Percentiles rank a stretch among this genome's conserved stretches.
Conservation (phyloP, 1,140 invertebrate genomes). For the Drosophila paulistorum region DNA sequence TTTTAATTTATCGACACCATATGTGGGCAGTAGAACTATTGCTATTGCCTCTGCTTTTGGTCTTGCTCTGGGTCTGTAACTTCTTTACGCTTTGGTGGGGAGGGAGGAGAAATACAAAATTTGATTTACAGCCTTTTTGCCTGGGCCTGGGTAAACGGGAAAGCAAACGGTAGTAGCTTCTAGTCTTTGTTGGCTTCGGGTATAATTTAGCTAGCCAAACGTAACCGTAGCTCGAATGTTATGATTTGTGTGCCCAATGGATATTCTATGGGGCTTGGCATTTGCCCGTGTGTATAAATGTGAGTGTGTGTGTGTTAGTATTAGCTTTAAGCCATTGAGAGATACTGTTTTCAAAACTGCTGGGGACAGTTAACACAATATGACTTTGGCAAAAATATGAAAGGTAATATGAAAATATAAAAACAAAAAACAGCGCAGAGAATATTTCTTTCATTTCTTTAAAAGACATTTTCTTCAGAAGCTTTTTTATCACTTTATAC, state of each 20-base stretch:
- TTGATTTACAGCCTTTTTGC: slow-evolving; percentile 77
- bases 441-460: too few species aligned
- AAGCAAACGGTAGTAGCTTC: slow-evolving; percentile 31
- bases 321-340: slow-evolving; percentile 1
- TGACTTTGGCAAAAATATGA: neutral
- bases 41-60: slow-evolving; percentile 12
- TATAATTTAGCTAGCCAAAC: slow-evolving; percentile 74
- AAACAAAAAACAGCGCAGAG: neutral
- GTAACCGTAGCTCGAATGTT: slow-evolving; percentile 63
- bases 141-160: slow-evolving; percentile 27
- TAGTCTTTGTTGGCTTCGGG: slow-evolving; percentile 26
- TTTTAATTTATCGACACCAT: slow-evolving; percentile 82
- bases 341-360: neutral
- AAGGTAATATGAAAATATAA: neutral
- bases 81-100: slow-evolving; percentile 24
- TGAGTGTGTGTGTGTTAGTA: neutral
- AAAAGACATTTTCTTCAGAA: too few species aligned
- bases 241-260: slow-evolving; percentile 77
- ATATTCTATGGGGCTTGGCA: slow-evolving; percentile 31
- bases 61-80: slow-evolving; percentile 14
- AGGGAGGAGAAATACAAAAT: slow-evolving; percentile 76
- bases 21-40: slow-evolving; percentile 77
- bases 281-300: neutral
- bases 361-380: slow-evolving; percentile 2
- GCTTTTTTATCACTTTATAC: too few species aligned